Evolutionary conservation across 1,140 invertebrate genomes (phyloP), one percentile per base, ranked within the genome.

Genomic region (Heterodera carotae): DNA sequence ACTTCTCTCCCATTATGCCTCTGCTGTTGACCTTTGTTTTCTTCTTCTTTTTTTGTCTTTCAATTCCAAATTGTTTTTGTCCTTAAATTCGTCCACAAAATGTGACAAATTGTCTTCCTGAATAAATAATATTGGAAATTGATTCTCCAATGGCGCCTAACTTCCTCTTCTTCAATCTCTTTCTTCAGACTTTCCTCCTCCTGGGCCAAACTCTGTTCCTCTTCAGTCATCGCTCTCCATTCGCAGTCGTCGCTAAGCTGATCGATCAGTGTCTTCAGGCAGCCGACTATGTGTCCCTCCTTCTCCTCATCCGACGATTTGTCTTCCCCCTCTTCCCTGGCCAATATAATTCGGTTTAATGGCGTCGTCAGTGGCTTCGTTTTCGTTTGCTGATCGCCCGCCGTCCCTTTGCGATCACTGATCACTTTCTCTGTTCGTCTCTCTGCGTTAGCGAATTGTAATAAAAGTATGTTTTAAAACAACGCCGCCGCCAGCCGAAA

Each of bases 171-270:
- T 22, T 85, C 78, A 34, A 84, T 84, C 36, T 85, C 84, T 25
- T 84, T 78, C 25, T 84, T 83, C 43, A 84, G 59, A 74, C 84
- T 85, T 31, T 81, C 71, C 53, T 84, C 84, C 69, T 85, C 84
- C 0, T 84, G 75, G 7, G 82, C 84, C 39, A 84, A 66, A 8
- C 78, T 81, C 64, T 84, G 76, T 34, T 84, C 84, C 43, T 84
- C 84, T 62, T 84, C 84, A 5, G 84, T 84, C 79, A 84, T 78
- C 27, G 84, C 84, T 36, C 76, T 34, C 84, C 84, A 84, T 72
- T 85, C 78, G 25, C 76, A 74, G 59, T 82, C 81, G 22, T 83
- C 70, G 36, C 53, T 77, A 34, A 83, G 60, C 66, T 69, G 31
- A 72, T 78, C 71, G n/a, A 76, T 31, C 25, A 67, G 60, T 22